Conservation (phyloP, 1,140 invertebrate genomes). For the Brachionus calyciflorus region DNA sequence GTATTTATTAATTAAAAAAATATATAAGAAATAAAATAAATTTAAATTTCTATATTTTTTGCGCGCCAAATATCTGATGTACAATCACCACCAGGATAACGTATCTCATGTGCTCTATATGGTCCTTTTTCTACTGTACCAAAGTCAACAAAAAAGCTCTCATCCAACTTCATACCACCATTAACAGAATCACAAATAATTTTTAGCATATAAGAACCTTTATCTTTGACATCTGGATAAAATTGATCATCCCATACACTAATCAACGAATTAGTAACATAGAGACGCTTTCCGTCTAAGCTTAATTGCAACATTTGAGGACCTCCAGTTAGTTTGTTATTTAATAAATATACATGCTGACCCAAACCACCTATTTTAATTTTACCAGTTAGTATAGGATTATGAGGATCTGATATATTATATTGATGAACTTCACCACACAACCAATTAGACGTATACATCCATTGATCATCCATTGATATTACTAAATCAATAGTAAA, state of each 20-base stretch:
- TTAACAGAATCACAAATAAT: slow-evolving; percentile 77
- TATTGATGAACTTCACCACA: slow-evolving; percentile 94
- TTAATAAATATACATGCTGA: slow-evolving; percentile 64
- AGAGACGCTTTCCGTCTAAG: slow-evolving; percentile 86
- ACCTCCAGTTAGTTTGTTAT: slow-evolving; percentile 73
- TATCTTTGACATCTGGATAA: slow-evolving; percentile 76
- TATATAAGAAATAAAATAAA: neutral
- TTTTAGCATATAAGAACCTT: slow-evolving; percentile 77
- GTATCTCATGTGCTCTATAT: slow-evolving; percentile 87
- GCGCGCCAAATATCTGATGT: slow-evolving; percentile 95
- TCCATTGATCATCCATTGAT: slow-evolving; percentile 85
- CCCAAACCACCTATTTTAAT: slow-evolving; percentile 47
- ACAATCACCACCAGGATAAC: slow-evolving; percentile 88
- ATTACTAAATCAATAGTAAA: slow-evolving; percentile 89
- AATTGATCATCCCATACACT: slow-evolving; percentile 90
- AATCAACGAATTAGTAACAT: slow-evolving; percentile 84
- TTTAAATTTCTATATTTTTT: too few species aligned
- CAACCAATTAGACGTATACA: slow-evolving; percentile 87
- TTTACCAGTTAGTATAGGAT: slow-evolving; percentile 79
- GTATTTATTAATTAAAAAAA: neutral
- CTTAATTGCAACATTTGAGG: slow-evolving; percentile 96
- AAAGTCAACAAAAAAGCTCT: slow-evolving; percentile 87
- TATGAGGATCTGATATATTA: slow-evolving; percentile 75
- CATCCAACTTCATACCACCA: slow-evolving; percentile 80
- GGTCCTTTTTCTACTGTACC: slow-evolving; percentile 83